Evolutionary conservation across 2,888 invertebrate genomes (phyloP).

Genomic region (Trachelus tabidus): DNA sequence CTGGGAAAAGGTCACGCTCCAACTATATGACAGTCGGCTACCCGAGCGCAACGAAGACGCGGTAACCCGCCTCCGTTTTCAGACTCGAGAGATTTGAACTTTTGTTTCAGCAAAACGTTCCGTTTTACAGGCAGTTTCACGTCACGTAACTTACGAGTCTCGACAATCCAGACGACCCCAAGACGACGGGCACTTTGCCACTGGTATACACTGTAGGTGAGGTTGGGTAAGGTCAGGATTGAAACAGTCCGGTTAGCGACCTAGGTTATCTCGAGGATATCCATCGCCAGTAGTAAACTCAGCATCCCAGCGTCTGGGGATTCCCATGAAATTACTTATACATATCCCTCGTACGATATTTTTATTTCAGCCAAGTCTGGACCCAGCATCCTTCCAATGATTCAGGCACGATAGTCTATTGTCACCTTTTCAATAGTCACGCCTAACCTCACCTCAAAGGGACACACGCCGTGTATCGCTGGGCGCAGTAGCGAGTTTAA

Average conservation of each 20-base stretch:
- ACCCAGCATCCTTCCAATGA: not conserved
- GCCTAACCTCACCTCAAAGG: too few relatives aligned
- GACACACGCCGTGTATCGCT: not conserved
- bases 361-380: not conserved
- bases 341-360: not conserved
- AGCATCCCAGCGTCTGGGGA: not conserved
- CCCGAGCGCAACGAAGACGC: slow-evolving; percentile 17
- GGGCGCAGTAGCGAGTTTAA: not conserved
- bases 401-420: not conserved
- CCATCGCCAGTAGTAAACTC: not conserved
- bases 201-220: not conserved
- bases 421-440: too few relatives aligned
- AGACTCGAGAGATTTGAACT: not conserved
- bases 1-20: slow-evolving; percentile 20
- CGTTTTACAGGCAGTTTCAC: slow-evolving; percentile 47
- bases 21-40: not conserved
- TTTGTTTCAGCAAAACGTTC: not conserved
- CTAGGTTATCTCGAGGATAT: slow-evolving; percentile 24
- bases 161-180: slow-evolving; percentile 42
- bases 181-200: slow-evolving; percentile 42
- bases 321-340: not conserved
- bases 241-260: slow-evolving; percentile 41
- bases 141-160: slow-evolving; percentile 44
- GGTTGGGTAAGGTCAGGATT: slow-evolving; percentile 51
- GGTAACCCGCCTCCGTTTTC: not conserved